phyloP scores from a whole-genome alignment of 2,797 vertebrate species.

The Botia almorhae region DNA sequence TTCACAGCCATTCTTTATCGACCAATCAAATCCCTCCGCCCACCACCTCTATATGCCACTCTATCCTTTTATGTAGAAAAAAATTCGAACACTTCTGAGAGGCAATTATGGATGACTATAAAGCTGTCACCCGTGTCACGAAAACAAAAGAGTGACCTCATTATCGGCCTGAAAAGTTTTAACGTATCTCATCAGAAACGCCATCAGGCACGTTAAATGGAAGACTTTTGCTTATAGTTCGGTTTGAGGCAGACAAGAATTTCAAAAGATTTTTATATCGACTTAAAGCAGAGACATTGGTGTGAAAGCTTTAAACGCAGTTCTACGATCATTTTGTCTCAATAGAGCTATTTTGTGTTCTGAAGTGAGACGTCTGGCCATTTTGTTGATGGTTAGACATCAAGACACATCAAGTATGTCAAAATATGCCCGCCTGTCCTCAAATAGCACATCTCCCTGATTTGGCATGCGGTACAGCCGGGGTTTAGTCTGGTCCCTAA shows the following conservation, averaged over 20 bases:
- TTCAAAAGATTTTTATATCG: slow-evolving; percentile 35
- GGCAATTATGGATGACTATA: slow-evolving; percentile 80
- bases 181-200: slow-evolving; percentile 29
- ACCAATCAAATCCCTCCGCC: slow-evolving; percentile 68
- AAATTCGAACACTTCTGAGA: slow-evolving; percentile 70
- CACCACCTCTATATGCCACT: slow-evolving; percentile 61
- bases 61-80: slow-evolving; percentile 68
- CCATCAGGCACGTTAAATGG: slow-evolving; percentile 12
- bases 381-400: not conserved
- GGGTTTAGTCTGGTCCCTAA: slow-evolving; percentile 71
- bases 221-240: slow-evolving; percentile 13
- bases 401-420: not conserved
- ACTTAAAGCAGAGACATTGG: slow-evolving; percentile 10
- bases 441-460: slow-evolving; percentile 21
- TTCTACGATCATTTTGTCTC: not conserved
- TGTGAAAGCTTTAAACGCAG: slow-evolving; percentile 16
- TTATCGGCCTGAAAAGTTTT: slow-evolving; percentile 72
- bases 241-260: slow-evolving; percentile 9
- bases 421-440: slow-evolving; percentile 39
- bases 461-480: slow-evolving; percentile 71
- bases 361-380: slow-evolving; percentile 2
- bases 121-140: slow-evolving; percentile 74
- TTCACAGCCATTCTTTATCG: slow-evolving; percentile 61
- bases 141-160: slow-evolving; percentile 70
- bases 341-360: slow-evolving; percentile 44